Evolutionary conservation across 2,797 vertebrate species (phyloP), one percentile per base, ranked within the genome.

Genomic region (Trichosurus vulpecula): DNA sequence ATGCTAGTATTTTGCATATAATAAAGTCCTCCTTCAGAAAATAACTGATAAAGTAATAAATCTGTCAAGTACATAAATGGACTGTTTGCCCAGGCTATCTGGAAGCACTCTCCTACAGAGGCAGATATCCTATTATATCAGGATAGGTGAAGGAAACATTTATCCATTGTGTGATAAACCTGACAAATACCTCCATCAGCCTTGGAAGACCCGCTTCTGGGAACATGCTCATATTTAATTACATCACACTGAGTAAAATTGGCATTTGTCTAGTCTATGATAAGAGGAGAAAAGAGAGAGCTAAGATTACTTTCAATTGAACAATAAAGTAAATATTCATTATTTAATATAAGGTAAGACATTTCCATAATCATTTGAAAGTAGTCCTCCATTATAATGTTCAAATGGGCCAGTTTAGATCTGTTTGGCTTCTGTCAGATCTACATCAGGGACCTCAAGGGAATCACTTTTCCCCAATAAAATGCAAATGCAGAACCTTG

Each of bases 41-140:
- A 98, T 98, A 98, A 98, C 97, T 98, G 98, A 98, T 98, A 98
- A 98, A 98, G 96, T 98, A 98, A 98, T 98, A 98, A 98, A 98
- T 91, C 98, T 98, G 98, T 98, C 98, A 98, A 90, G 90, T 94
- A 66, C 97, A 97, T 97, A 97, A 98, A 98, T 16, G 94, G 96
- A 97, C 97, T 92, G n/a, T 97, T 98, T 96, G 97, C 97, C 98
- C 95, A 97, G 97, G 95, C 97, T 98, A 81, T 98, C 98, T 98
- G 97, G 97, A 98, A 98, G 94, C 90, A 97, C 94, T 98, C 61
- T 97, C 96, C 52, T 98, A 97, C 55, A 91, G 96, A 98, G 96
- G 97, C 97, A 98, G 98, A 98, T 98, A 98, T 96, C 98, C 96
- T 98, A 95, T 96, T 98, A 97, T 96, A 98, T 97, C 98, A 98